Base-by-base conservation (phyloP, 2,797 vertebrate species). In the Eulemur albifrons region DNA sequence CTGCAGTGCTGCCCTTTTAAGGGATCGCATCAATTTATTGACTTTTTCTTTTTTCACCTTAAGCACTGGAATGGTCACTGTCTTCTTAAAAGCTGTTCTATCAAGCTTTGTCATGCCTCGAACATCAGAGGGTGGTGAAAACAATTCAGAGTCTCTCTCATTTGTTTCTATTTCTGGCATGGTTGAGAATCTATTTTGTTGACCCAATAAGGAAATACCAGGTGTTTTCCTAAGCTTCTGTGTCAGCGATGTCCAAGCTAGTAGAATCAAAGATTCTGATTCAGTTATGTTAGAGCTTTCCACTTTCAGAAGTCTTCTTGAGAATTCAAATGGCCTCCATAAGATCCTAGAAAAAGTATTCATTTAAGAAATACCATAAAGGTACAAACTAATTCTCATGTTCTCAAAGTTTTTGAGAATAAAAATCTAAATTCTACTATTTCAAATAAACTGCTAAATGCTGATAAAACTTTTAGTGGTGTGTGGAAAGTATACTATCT, bases 41-140 rank as follows among this genome's bases (percentile, higher is more conserved):
- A 99, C 96, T 10, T 98, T 98, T 85, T 98, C 98, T 54, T 98
- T 99, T 67, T 98, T 99, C 77, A 99, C 99, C 93, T 99, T 99
- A 40, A 99, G 98, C 76, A 99, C 99, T 13, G 99, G 99, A 90
- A 99, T 98, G 10, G 97, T 98, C 20, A 99, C 94, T 10, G 98
- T 99, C 98, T 98, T 99, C 93, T 98, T 98, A 98, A 99, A 99
- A 95, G 99, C 99, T 4, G 99, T 98, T 95, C 98, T 99, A 97
- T 99, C 97, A 52, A 99, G 99, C 14, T 93, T 73, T 25, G 98
- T 99, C 99, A 99, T 99, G 54, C 99, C 99, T 61, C 99, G 98
- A 70, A 99, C 99, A 69, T 97, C 83, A 5, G 99, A 97, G 94
- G 99, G 99, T 4, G 99, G 98, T 0, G 70, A 97, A 97, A 99